Evolutionary conservation across 2,888 invertebrate genomes (phyloP).

Genomic region (Dendrolimus houi): DNA sequence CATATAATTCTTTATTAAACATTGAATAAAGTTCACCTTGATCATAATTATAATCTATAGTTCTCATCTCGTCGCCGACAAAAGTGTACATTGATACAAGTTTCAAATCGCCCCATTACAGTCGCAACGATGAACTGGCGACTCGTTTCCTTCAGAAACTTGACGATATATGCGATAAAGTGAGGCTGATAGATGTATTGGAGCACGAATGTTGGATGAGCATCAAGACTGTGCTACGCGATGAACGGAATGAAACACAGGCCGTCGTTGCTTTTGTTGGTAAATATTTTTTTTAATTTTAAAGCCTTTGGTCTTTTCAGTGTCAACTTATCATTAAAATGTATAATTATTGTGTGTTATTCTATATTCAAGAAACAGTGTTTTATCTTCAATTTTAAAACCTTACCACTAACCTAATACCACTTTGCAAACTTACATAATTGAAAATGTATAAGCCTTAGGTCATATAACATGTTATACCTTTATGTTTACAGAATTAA

Average conservation of each 20-base stretch:
- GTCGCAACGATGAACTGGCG: slow-evolving; percentile 57
- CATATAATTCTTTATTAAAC: slow-evolving; percentile 4
- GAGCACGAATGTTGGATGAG: slow-evolving; percentile 56
- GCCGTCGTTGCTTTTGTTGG: slow-evolving; percentile 69
- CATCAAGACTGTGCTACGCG: slow-evolving; percentile 53
- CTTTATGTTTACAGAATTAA: too few relatives aligned
- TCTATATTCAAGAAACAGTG: too few relatives aligned
- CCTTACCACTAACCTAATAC: too few relatives aligned
- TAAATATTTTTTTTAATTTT: slow-evolving; percentile 25
- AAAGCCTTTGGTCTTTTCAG: too few relatives aligned
- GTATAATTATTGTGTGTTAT: too few relatives aligned
- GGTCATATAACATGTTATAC: too few relatives aligned
- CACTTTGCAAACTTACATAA: too few relatives aligned
- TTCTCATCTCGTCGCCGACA: slow-evolving; percentile 75
- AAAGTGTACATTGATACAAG: slow-evolving; percentile 70
- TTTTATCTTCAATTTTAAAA: too few relatives aligned
- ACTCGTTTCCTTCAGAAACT: slow-evolving; percentile 17
- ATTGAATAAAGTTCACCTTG: slow-evolving; percentile 25
- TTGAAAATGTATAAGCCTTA: too few relatives aligned
- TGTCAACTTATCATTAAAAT: too few relatives aligned
- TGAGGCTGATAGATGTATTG: slow-evolving; percentile 47
- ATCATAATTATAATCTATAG: slow-evolving; percentile 33
- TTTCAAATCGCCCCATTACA: slow-evolving; percentile 57
- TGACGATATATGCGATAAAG: slow-evolving; percentile 25
- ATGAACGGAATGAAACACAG: slow-evolving; percentile 68